A percentile compares a stretch with the other conserved stretches of the same genome.
phyloP scores from a whole-genome alignment of 2,888 invertebrate genomes.

The Andrena chrysosceles region DNA sequence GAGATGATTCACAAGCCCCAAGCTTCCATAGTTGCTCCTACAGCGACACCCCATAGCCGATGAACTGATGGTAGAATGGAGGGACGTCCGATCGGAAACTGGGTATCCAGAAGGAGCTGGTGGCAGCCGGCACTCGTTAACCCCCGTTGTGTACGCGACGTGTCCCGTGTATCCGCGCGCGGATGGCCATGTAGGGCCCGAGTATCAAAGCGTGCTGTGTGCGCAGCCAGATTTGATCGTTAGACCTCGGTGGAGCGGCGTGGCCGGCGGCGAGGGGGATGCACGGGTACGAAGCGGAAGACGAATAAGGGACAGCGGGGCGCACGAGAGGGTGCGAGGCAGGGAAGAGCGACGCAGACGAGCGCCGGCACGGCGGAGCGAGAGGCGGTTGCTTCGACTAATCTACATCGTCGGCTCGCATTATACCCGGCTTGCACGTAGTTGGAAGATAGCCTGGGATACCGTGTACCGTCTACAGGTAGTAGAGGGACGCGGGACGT shows the following conservation, averaged over 20 bases:
- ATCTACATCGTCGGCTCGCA: conserved; percentile 67
- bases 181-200: conserved; percentile 12
- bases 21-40: neutral
- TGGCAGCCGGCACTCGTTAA: conserved; percentile 34
- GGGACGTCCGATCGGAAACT: conserved; percentile 17
- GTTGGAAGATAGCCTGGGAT: conserved; percentile 56
- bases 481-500: neutral
- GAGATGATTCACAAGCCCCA: neutral
- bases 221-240: conserved; percentile 52
- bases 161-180: conserved; percentile 10
- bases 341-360: conserved; percentile 3
- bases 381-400: conserved; percentile 57
- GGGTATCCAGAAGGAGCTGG: conserved; percentile 3
- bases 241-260: conserved; percentile 22
- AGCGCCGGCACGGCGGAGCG: conserved; percentile 7
- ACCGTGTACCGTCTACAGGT: conserved; percentile 54
- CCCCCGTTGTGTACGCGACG: conserved; percentile 31
- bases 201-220: conserved; percentile 46
- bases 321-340: neutral
- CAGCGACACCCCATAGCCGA: neutral
- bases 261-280: conserved; percentile 13
- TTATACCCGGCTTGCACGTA: conserved; percentile 62
- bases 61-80: neutral
- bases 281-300: conserved; percentile 6
- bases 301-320: conserved; percentile 11